Evolutionary conservation across 2,888 invertebrate species (phyloP).

Genomic region (Leptarthrus brevirostris): DNA sequence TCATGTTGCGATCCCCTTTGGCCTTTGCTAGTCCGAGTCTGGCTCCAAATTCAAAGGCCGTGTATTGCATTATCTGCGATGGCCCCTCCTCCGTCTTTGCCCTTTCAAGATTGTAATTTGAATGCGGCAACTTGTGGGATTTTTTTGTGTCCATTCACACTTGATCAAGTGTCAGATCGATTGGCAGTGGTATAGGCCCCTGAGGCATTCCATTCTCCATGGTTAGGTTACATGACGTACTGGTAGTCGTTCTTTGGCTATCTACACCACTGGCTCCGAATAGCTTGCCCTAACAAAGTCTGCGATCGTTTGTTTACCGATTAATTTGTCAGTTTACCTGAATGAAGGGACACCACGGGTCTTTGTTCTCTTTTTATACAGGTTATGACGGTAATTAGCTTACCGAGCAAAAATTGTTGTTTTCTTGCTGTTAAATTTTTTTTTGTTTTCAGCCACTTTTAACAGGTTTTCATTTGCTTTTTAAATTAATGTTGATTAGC

Average conservation of each 20-base stretch:
- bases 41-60: neutral
- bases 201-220: neutral
- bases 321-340: slow-evolving; percentile 8
- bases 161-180: slow-evolving; percentile 32
- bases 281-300: neutral
- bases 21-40: neutral
- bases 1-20: neutral
- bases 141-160: slow-evolving; percentile 25
- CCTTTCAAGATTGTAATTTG: neutral
- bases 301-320: slow-evolving; percentile 8
- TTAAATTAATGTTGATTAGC: no score
- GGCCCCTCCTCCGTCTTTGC: neutral
- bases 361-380: neutral
- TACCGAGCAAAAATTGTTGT: no score
- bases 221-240: neutral
- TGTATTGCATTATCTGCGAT: no score
- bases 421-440: no score
- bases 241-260: neutral
- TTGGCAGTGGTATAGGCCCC: slow-evolving; percentile 1
- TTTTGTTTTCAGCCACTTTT: no score
- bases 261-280: neutral
- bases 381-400: neutral
- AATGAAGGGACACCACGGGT: neutral
- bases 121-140: slow-evolving; percentile 23
- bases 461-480: no score